Evolutionary conservation across 2,888 invertebrate species (phyloP).

Genomic region (Ennomos fuscantarius): DNA sequence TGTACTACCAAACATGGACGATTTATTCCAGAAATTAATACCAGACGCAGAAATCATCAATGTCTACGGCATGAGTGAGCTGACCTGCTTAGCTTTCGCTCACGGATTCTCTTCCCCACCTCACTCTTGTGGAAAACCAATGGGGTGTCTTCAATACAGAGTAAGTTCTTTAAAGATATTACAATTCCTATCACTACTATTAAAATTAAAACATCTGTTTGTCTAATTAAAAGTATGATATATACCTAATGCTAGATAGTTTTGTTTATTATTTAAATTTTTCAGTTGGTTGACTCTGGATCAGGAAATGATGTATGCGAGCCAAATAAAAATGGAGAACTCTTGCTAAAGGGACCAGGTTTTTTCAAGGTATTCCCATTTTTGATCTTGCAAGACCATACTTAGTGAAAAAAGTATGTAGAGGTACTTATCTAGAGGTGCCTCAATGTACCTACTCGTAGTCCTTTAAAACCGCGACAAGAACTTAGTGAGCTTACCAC

Average conservation of each 20-base stretch:
- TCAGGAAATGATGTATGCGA: slow-evolving; percentile 64
- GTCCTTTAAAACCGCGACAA: too few relatives aligned
- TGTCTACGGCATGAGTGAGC: not conserved
- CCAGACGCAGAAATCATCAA: slow-evolving; percentile 45
- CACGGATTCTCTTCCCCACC: slow-evolving; percentile 25
- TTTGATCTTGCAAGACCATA: too few relatives aligned
- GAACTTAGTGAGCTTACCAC: too few relatives aligned
- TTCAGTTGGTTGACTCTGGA: slow-evolving; percentile 52
- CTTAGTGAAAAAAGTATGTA: too few relatives aligned
- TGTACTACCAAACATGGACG: too few relatives aligned
- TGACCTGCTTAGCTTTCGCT: not conserved
- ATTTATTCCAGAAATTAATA: slow-evolving; percentile 45
- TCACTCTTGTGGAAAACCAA: slow-evolving; percentile 53
- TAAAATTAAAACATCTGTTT: too few relatives aligned
- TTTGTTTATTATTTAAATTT: not conserved
- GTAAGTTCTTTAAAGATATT: not conserved
- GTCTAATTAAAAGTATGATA: too few relatives aligned
- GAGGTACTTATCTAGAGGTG: too few relatives aligned
- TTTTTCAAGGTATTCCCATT: slow-evolving; percentile 40
- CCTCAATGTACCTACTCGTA: too few relatives aligned
- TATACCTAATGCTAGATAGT: too few relatives aligned
- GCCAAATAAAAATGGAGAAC: slow-evolving; percentile 69
- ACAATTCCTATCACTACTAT: too few relatives aligned
- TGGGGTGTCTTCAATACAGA: slow-evolving; percentile 44
- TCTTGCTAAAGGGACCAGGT: slow-evolving; percentile 66